Evolutionary conservation across 2,797 vertebrate genomes (phyloP), one percentile per base, ranked within the genome.

Genomic region (Babyrousa celebensis): DNA sequence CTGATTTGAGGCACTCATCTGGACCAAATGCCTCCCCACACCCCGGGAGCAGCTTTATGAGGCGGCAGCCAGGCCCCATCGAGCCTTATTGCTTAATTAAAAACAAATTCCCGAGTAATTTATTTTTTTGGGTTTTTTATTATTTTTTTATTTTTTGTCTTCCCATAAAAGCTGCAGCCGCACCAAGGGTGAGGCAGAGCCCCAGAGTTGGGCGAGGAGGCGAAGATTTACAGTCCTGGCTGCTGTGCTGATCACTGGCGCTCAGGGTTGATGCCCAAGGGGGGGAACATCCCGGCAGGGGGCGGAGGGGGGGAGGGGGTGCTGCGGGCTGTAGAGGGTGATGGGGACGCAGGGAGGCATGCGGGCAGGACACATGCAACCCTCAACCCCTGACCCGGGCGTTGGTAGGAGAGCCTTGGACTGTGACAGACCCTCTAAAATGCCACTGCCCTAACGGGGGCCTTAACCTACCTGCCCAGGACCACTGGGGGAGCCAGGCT

Each of bases 31-130:
- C 97, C 96, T 98, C 95, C 96, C 96, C 96, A 94, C 98, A 97
- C 98, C 98, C 98, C 68, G 58, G 98, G 98, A 98, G 97, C 71
- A 62, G 97, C 96, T 98, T 98, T 97, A 98, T 95, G 97, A 96
- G 97, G 78, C 54, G 68, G 97, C 96, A 97, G 97, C 98, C 98
- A 90, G 97, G 97, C 96, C 97, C 98, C 96, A 97, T 98, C 75
- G 96, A 98, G 98, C 93, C 98, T 98, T 98, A 98, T 97, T 98
- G 98, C 98, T 99, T 98, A 98, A 98, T 98, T 98, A 98, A 98
- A 98, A 98, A 98, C 98, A 98, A 98, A 98, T 98, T 98, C 97
- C 98, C 89, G 89, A 98, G 98, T 98, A 98, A 98, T 98, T 98
- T 91, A 86, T 82, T 98, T 96, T 98, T 95, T 87, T 93, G 83